Percentiles rank a stretch among this genome's conserved stretches.
phyloP scores from a whole-genome alignment of 2,113 vertebrate genomes.

The Pitta sordida region DNA sequence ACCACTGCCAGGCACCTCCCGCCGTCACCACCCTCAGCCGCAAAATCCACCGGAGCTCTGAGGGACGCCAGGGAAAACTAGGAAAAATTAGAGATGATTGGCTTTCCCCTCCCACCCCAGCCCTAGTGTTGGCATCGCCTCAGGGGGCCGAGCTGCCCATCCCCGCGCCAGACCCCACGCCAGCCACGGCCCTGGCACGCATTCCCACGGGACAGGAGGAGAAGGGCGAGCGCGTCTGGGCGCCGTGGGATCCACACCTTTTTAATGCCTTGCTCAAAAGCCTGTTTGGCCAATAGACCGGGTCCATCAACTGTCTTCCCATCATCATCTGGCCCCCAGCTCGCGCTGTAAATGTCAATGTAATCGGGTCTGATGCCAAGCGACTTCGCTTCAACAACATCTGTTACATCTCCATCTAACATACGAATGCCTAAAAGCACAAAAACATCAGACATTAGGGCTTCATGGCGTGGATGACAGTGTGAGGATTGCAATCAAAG shows the following conservation, averaged over 20 bases:
- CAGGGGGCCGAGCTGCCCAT: background rate
- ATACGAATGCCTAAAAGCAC: slow-evolving; percentile 87
- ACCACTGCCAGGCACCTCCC: slow-evolving; percentile 4
- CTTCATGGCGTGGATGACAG: slow-evolving; percentile 20
- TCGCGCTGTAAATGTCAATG: slow-evolving; percentile 94
- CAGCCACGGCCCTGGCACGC: background rate
- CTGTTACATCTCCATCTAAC: slow-evolving; percentile 94
- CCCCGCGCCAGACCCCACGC: background rate
- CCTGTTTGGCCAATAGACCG: slow-evolving; percentile 84
- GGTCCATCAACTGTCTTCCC: slow-evolving; percentile 94
- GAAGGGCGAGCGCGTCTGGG: background rate
- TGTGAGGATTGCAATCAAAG: slow-evolving; percentile 49
- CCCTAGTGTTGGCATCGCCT: background rate
- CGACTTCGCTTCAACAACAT: slow-evolving; percentile 91
- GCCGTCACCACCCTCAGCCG: background rate
- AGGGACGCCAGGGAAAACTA: background rate
- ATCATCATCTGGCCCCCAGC: slow-evolving; percentile 96
- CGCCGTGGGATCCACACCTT: slow-evolving; percentile 77
- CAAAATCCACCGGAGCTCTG: slow-evolving; percentile 11
- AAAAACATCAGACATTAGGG: slow-evolving; percentile 40
- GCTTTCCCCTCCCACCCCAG: background rate
- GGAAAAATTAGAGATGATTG: background rate
- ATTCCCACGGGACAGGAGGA: slow-evolving; percentile 1
- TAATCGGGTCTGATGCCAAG: slow-evolving; percentile 90
- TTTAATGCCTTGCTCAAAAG: slow-evolving; percentile 90